Evolutionary conservation across 1,140 invertebrate genomes (phyloP), one percentile per base, ranked within the genome.

Genomic region (Drusus annulatus): DNA sequence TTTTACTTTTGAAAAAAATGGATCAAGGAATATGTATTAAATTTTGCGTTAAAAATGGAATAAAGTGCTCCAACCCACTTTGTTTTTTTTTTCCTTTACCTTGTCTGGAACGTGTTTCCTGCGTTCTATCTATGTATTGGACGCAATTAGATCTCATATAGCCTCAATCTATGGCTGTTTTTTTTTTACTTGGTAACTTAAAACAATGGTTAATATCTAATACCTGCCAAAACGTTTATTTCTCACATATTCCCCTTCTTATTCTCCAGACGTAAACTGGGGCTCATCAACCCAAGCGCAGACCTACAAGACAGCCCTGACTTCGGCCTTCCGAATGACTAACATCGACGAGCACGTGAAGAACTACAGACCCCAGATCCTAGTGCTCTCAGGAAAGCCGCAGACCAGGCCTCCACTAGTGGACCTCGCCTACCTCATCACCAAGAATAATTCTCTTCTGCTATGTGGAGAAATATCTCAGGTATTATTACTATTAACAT

Each of bases 271-370:
- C 87, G 96, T 98, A 2, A 99, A 99, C 88, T 99, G 98, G 98
- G 98, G 98, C 15, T 98, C 97, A 63, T 98, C 97, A 8, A 97
- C 96, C 0, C 98, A 99, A 88, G 98, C 97, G 0, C 97, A 99
- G 89, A 96, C 95, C 17, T 99, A 98, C 88, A 97, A 97, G 87
- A 95, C 94, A 60, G 97, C 98, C 3, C 85, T 99, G 1, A 93
- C 94, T 54, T 94, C 95, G n/a, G 93, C 96, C 2, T 91, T 94
- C 80, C 94, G 94, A 83, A 87, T 99, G 78, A 94, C 95, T 17
- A 93, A 94, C 19, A 95, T 96, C 2, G 94, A 95, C 50, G 97
- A 99, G 84, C 98, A 99, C 86, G 97, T 99, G 2, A 99, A 99
- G 89, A 99, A 98, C 88, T 99, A 98, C 88, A 94, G 95, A 87